Percentiles rank a stretch among this genome's conserved stretches.
Conservation (phyloP, 2,888 invertebrate species). For the Stenotaenia linearis region DNA sequence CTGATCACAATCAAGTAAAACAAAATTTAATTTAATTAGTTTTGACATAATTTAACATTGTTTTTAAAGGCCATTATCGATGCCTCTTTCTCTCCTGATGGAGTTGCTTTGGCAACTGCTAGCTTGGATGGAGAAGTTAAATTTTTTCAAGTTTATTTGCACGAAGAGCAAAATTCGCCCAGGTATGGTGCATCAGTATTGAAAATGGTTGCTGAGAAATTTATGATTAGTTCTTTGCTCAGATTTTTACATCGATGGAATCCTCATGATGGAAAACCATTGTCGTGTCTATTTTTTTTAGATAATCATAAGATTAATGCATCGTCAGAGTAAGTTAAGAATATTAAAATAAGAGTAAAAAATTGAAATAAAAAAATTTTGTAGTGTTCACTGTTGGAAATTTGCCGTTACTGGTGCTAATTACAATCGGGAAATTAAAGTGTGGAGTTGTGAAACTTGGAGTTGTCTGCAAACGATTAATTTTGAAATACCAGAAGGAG, state of each 20-base stretch:
- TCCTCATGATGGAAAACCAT: conserved; percentile 80
- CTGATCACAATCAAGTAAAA: conserved; percentile 37
- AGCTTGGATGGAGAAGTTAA: conserved; percentile 81
- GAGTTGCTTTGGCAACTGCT: conserved; percentile 86
- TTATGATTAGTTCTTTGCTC: conserved; percentile 42
- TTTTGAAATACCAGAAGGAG: conserved; percentile 38
- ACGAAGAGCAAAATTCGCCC: conserved; percentile 39
- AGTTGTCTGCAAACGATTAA: conserved; percentile 77
- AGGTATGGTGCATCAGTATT: conserved; percentile 33
- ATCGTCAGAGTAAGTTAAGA: conserved; percentile 48
- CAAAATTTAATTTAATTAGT: neutral
- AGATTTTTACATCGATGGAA: conserved; percentile 88
- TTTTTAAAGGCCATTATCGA: conserved; percentile 61
- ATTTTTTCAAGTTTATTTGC: conserved; percentile 67
- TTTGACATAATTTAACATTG: neutral
- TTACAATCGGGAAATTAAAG: conserved; percentile 81
- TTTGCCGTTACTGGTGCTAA: conserved; percentile 87
- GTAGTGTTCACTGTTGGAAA: conserved; percentile 81
- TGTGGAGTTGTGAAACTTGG: conserved; percentile 96
- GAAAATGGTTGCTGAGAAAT: neutral
- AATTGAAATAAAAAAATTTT: neutral
- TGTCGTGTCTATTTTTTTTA: conserved; percentile 85
- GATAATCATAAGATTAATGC: conserved; percentile 77
- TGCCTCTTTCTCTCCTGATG: conserved; percentile 89
- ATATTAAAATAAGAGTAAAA: neutral